Evolutionary conservation across 35 echinoderm and acorn worm genomes (phyloP).

Genomic region (Amphiura filiformis): DNA sequence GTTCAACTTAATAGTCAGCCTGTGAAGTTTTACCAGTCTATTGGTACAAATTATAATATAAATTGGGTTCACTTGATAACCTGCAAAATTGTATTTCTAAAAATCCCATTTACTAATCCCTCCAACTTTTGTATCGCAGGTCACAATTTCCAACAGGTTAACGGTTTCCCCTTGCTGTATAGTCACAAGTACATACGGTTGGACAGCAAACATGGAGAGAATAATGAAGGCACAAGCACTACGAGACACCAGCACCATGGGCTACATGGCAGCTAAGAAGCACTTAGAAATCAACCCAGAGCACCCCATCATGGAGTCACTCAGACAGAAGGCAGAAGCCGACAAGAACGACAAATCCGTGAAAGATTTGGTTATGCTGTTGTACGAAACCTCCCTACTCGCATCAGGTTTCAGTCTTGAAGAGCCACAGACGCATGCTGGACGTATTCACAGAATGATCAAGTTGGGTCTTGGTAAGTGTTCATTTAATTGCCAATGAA

Average conservation of each 20-base stretch:
- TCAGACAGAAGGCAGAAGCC: conserved; percentile 87
- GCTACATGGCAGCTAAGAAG: conserved; percentile 99
- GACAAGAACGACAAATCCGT: conserved; percentile 99
- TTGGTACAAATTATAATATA: no score
- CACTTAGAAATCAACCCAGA: conserved; percentile 97
- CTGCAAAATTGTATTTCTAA: no score
- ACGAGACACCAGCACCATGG: conserved; percentile 97
- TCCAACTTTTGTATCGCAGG: conserved; percentile 45
- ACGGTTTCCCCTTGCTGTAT: conserved; percentile 94
- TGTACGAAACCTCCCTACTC: conserved; percentile 94
- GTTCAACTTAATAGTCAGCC: no score
- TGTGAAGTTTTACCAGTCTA: no score
- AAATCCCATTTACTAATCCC: neutral
- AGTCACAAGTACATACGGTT: conserved; percentile 96
- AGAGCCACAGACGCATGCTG: conserved; percentile 87
- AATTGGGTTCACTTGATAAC: no score
- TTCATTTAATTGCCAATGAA: neutral
- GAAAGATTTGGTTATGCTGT: conserved; percentile 96
- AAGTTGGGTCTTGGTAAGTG: conserved; percentile 99
- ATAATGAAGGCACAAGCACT: conserved; percentile 99
- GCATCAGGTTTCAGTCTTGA: conserved; percentile 92
- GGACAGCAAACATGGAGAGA: conserved; percentile 99
- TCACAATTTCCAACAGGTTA: conserved; percentile 87
- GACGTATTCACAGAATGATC: conserved; percentile 99
- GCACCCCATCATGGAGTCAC: conserved; percentile 86